phyloP scores from a whole-genome alignment of 1,140 invertebrate genomes.

The Epicauta chinensis region DNA sequence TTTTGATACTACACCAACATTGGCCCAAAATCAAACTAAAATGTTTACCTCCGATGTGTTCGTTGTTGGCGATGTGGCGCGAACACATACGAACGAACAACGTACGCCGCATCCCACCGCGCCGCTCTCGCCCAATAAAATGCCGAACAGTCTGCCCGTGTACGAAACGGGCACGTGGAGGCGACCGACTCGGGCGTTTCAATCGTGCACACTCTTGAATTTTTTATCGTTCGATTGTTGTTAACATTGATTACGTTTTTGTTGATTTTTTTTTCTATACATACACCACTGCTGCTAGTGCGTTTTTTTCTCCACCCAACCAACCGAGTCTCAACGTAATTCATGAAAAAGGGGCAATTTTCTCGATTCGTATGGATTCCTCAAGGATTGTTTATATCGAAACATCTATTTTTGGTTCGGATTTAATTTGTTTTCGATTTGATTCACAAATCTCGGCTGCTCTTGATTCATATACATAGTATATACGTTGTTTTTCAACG shows the following conservation, averaged over 20 bases:
- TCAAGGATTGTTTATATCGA: too few relatives aligned
- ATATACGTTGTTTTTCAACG: too few relatives aligned
- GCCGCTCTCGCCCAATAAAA: slow-evolving; percentile 23
- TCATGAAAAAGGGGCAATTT: too few relatives aligned
- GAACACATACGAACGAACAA: slow-evolving; percentile 13
- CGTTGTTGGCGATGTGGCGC: slow-evolving; percentile 5
- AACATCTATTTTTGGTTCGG: too few relatives aligned
- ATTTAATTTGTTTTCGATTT: too few relatives aligned
- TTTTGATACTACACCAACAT: slow-evolving; percentile 25
- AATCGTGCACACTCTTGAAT: not conserved
- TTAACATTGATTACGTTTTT: not conserved
- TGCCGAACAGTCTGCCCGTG: slow-evolving; percentile 34
- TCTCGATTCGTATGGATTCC: too few relatives aligned
- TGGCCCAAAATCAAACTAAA: slow-evolving; percentile 34
- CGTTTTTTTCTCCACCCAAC: too few relatives aligned
- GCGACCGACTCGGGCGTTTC: slow-evolving; percentile 35
- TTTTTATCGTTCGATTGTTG: not conserved
- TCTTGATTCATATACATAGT: too few relatives aligned
- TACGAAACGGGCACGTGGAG: slow-evolving; percentile 37
- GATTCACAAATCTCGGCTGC: too few relatives aligned
- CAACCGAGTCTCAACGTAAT: too few relatives aligned
- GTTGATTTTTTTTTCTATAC: slow-evolving; percentile 4
- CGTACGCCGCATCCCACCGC: slow-evolving; percentile 6
- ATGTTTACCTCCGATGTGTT: slow-evolving; percentile 33
- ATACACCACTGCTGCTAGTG: too few relatives aligned